Evolutionary conservation across 2,113 vertebrate genomes (phyloP), one percentile per base, ranked within the genome.

Genomic region (Tautogolabrus adspersus): DNA sequence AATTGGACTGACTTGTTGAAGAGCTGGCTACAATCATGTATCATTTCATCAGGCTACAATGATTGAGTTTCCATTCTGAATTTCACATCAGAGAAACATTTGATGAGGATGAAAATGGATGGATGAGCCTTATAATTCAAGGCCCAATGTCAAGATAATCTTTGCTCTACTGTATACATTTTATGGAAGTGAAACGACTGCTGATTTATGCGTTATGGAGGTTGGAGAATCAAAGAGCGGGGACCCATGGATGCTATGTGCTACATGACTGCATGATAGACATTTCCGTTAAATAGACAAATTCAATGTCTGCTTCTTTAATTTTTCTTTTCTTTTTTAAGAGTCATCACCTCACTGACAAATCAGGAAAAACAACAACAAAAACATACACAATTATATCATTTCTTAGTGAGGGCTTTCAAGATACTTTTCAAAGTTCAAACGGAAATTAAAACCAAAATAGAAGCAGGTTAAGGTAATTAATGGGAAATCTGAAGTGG

Each of bases 221-320:
- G 71, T 71, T 22, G 34, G 58, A 77, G 59, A 75, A 70, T 79
- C 55, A 2, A 42, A 70, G 42, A 71, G 66, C 51, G 30, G 47
- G 62, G 62, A 83, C 49, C 78, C 34, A 3, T n/a, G 59, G 75
- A 51, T 67, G 72, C 60, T 52, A 44, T 57, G 57, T 65, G 86
- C 84, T 80, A 76, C 78, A 87, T 46, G 78, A 79, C 84, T 82
- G 81, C 72, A 51, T 23, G 26, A 78, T 59, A 78, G 64, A 79
- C 61, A 65, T 47, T 66, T 46, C 40, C 44, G 23, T 74, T 49
- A 49, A 68, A 81, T 47, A 59, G 19, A 86, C 69, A 58, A 72
- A 51, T 71, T 82, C 55, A 62, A 66, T 46, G 15, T 68, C 44
- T 30, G 30, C 30, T 57, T 63, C 26, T 56, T 46, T 34, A 34